Percentiles rank a stretch among this genome's conserved stretches.
Conservation (phyloP, 2,797 vertebrate species). For the Eremophila alpestris region DNA sequence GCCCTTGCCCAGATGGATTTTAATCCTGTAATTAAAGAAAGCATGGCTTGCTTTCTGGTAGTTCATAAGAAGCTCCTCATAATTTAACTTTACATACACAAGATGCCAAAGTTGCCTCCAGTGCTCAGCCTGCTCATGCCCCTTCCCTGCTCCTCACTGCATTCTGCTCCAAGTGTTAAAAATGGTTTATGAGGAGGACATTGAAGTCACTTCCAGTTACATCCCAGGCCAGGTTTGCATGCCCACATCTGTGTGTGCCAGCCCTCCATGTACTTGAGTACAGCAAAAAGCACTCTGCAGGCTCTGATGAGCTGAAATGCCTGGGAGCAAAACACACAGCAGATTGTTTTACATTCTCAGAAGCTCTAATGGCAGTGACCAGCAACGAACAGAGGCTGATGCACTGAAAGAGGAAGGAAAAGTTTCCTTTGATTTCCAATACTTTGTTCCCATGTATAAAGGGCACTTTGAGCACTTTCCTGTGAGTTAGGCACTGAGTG, state of each 20-base stretch:
- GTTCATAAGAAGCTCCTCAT: background rate
- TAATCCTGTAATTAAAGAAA: background rate
- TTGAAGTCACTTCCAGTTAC: background rate
- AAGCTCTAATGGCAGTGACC: constrained; percentile 11
- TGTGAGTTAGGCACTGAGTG: fast-evolving
- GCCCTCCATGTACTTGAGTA: background rate
- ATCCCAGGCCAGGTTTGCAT: background rate
- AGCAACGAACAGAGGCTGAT: background rate
- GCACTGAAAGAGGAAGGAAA: background rate
- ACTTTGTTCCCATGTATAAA: background rate
- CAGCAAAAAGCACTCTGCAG: constrained; percentile 50
- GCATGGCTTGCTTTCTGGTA: background rate
- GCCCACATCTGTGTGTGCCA: background rate
- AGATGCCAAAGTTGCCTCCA: background rate
- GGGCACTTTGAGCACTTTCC: background rate
- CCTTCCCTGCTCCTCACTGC: background rate
- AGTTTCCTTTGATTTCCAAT: constrained; percentile 9
- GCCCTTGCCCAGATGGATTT: background rate
- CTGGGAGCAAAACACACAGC: constrained; percentile 33
- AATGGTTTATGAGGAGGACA: background rate
- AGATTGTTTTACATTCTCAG: background rate
- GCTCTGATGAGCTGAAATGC: constrained; percentile 25
- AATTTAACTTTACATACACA: background rate
- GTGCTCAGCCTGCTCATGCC: background rate
- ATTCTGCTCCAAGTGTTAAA: background rate